These are phyloP conservation scores for Nematopogon swammerdamellus DNA, from an alignment of 2,888 invertebrate genomes.

Conservation along the genomic window DNA sequence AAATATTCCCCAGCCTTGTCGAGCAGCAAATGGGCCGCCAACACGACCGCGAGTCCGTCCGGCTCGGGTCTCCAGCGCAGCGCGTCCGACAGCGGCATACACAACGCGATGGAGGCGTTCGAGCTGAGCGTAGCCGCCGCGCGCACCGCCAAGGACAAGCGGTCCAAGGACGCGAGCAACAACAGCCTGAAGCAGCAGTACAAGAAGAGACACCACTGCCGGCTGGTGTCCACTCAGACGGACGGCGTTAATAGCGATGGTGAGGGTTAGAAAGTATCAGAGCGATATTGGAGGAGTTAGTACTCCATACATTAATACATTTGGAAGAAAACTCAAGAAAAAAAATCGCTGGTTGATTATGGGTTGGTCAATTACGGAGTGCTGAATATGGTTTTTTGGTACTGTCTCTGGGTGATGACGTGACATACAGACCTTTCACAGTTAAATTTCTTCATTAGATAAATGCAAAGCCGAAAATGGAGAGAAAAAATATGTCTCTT, in stretches of 20 bases:
- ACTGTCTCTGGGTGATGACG: too few relatives aligned
- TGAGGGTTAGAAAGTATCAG: conserved; percentile 14
- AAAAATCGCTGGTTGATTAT: too few relatives aligned
- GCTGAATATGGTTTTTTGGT: too few relatives aligned
- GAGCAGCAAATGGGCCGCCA: conserved; percentile 12
- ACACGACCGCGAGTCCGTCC: conserved; percentile 19
- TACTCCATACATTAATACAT: too few relatives aligned
- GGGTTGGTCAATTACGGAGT: too few relatives aligned
- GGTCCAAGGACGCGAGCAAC: conserved; percentile 80
- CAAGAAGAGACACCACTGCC: conserved; percentile 34
- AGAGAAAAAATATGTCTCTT: too few relatives aligned
- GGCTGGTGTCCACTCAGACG: conserved; percentile 22
- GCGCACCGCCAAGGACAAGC: conserved; percentile 84
- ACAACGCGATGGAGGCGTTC: conserved; percentile 78
- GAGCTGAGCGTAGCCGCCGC: conserved; percentile 80
- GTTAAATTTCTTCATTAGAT: too few relatives aligned
- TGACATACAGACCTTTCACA: too few relatives aligned
- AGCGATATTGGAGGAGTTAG: too few relatives aligned
- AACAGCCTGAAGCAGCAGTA: conserved; percentile 42
- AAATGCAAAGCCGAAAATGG: too few relatives aligned
- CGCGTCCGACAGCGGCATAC: conserved; percentile 76
- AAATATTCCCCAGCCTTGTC: not conserved
- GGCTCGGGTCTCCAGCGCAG: conserved; percentile 55
- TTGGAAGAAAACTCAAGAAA: too few relatives aligned
- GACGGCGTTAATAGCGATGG: conserved; percentile 29